Evolutionary conservation across 2,113 vertebrate species (phyloP).

Genomic region (Empidonax alnorum): DNA sequence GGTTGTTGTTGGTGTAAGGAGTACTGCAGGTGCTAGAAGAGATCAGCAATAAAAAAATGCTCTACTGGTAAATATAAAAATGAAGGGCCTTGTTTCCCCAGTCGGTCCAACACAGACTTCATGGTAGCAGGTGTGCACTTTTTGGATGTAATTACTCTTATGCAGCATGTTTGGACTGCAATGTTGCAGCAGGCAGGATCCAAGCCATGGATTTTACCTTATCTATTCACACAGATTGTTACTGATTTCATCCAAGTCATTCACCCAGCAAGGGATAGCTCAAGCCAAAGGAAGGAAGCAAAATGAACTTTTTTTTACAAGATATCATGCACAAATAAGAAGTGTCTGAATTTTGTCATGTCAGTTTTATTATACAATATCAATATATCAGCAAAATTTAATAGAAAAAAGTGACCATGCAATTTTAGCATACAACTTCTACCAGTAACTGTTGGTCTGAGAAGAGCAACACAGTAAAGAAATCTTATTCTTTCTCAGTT

Average conservation of each 20-base stretch:
- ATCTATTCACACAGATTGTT: neutral
- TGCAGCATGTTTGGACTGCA: neutral
- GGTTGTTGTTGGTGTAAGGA: neutral
- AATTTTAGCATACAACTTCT: neutral
- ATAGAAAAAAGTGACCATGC: neutral
- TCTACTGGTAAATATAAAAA: neutral
- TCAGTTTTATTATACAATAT: neutral
- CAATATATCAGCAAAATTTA: neutral
- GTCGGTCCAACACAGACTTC: neutral
- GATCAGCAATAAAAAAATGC: neutral
- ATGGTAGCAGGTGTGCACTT: neutral
- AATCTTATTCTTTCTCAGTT: neutral
- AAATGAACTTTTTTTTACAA: neutral
- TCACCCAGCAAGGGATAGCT: neutral
- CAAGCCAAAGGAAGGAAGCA: neutral
- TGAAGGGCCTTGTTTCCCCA: neutral
- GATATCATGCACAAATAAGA: neutral
- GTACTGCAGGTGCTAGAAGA: neutral
- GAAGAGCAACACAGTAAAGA: neutral
- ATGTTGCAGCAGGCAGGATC: neutral
- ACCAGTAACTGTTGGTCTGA: neutral
- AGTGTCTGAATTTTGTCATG: neutral
- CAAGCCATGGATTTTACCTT: neutral
- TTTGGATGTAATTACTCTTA: neutral
- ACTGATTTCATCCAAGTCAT: neutral